Evolutionary conservation across 2,113 vertebrate species (phyloP).

Genomic region (Mionectes macconnelli): DNA sequence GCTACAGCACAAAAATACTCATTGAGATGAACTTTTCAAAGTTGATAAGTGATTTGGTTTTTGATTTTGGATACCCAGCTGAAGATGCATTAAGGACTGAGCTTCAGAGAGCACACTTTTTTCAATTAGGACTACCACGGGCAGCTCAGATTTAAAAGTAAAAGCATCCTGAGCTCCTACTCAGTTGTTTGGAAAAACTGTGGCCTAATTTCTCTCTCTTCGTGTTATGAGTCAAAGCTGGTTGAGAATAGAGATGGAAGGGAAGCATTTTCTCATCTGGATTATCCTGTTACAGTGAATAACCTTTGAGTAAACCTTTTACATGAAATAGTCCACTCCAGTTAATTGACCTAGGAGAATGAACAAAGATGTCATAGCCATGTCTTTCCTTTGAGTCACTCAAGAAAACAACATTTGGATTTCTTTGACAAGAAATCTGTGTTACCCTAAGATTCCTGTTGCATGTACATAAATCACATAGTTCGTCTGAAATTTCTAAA

Average conservation of each 20-base stretch:
- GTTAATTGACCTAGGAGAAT: neutral
- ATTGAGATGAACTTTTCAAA: neutral
- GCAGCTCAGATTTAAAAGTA: neutral
- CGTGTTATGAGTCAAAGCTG: neutral
- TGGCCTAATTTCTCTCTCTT: neutral
- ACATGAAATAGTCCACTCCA: neutral
- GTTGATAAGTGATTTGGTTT: neutral
- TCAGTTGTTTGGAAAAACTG: neutral
- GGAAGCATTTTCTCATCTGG: neutral
- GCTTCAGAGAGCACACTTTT: neutral
- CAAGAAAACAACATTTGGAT: neutral
- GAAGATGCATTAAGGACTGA: neutral
- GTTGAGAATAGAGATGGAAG: neutral
- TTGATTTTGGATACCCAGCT: neutral
- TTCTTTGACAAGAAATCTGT: neutral
- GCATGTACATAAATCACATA: conserved; percentile 7
- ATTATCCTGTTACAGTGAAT: neutral
- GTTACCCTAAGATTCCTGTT: neutral
- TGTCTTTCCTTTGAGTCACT: neutral
- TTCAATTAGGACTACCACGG: neutral
- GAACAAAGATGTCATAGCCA: neutral
- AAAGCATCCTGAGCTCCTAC: neutral
- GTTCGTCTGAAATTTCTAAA: conserved; percentile 33
- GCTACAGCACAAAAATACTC: neutral
- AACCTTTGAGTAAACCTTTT: neutral